Evolutionary conservation across 2,113 vertebrate species (phyloP).

Genomic region (Gyps fulvus): DNA sequence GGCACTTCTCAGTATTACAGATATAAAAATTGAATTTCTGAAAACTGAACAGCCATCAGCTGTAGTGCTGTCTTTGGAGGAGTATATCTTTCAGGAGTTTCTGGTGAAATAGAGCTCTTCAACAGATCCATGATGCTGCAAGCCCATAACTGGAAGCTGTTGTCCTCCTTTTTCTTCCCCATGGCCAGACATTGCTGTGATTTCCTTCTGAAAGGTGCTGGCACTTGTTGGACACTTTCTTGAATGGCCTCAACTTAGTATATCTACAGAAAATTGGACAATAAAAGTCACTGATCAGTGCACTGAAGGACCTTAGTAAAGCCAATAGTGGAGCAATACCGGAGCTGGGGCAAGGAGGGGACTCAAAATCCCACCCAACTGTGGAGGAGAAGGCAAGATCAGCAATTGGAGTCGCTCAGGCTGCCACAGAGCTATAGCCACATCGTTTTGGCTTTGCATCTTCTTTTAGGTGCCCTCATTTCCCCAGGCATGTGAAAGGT

Average conservation of each 20-base stretch:
- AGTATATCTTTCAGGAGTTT: not conserved
- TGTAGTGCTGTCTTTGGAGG: not conserved
- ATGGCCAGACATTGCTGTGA: not conserved
- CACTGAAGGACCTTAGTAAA: not conserved
- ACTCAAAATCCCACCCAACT: not conserved
- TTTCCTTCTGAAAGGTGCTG: not conserved
- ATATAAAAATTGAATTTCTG: not conserved
- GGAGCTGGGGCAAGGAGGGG: not conserved
- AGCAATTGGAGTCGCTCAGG: not conserved
- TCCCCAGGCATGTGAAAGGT: not conserved
- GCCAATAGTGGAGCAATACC: not conserved
- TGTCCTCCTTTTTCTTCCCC: not conserved
- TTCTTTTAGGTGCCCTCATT: not conserved
- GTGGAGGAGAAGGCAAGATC: not conserved
- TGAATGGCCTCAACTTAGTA: not conserved
- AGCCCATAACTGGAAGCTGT: not conserved
- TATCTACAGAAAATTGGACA: not conserved
- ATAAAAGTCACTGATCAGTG: not conserved
- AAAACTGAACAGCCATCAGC: not conserved
- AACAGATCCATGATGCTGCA: not conserved
- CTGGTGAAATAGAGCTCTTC: not conserved
- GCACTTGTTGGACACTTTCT: not conserved
- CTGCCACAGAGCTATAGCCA: not conserved
- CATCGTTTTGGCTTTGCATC: not conserved
- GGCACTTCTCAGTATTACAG: not conserved